These are phyloP conservation scores for Melikaiella ostensackeni DNA, from an alignment of 2,888 invertebrate species.

Conservation along the genomic window DNA sequence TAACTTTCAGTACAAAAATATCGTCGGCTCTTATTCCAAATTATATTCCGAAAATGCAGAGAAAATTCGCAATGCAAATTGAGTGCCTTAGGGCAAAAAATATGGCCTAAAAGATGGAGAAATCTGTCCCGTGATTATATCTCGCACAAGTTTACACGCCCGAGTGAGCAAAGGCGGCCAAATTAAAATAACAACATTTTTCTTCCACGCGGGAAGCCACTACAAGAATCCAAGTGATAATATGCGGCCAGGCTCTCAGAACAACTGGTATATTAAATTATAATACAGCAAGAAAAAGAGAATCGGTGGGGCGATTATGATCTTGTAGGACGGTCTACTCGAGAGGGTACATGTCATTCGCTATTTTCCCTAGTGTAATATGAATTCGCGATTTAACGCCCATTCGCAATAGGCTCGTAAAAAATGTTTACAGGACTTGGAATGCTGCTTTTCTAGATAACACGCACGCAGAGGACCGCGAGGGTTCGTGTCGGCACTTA, in stretches of 20 bases:
- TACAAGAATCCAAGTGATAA: slow-evolving; percentile 1
- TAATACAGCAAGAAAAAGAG: slow-evolving; percentile 31
- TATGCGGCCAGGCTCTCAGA: not conserved
- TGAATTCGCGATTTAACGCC: slow-evolving; percentile 48
- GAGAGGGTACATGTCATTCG: slow-evolving; percentile 44
- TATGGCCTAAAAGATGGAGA: slow-evolving; percentile 1
- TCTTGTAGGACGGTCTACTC: slow-evolving; percentile 15
- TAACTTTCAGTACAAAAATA: too few species aligned
- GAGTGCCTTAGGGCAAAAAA: not conserved
- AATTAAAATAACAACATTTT: slow-evolving; percentile 33
- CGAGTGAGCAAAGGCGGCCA: not conserved
- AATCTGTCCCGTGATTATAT: slow-evolving; percentile 15
- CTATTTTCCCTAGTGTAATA: slow-evolving; percentile 40
- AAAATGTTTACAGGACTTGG: slow-evolving; percentile 52
- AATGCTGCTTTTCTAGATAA: slow-evolving; percentile 49
- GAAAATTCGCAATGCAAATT: slow-evolving; percentile 16
- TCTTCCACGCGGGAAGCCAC: not conserved
- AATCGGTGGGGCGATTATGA: slow-evolving; percentile 29
- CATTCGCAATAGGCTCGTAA: slow-evolving; percentile 48
- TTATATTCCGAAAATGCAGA: too few species aligned
- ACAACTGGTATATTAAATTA: slow-evolving; percentile 30
- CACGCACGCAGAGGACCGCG: slow-evolving; percentile 45
- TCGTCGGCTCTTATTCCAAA: too few species aligned
- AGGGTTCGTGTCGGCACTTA: slow-evolving; percentile 33
- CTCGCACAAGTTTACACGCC: slow-evolving; percentile 29